phyloP scores from a whole-genome alignment of 2,888 invertebrate species.

The Epirrhoe tristata region DNA sequence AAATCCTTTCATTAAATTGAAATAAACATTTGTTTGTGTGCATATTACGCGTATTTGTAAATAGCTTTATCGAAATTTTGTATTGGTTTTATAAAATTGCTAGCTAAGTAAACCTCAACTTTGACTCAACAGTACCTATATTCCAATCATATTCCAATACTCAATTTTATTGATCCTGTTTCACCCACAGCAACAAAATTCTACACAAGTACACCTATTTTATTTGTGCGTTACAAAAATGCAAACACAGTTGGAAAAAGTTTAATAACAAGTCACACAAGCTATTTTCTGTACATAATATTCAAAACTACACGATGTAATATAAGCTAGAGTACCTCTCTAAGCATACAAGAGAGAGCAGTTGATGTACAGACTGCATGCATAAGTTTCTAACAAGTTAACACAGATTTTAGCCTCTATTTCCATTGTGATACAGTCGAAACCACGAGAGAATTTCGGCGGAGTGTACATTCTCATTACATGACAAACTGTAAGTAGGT shows the following conservation, averaged over 20 bases:
- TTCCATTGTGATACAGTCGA: background rate
- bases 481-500: slow-evolving; percentile 35
- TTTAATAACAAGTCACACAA: background rate
- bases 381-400: slow-evolving; percentile 9
- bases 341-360: slow-evolving; percentile 16
- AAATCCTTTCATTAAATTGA: slow-evolving; percentile 55
- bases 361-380: slow-evolving; percentile 21
- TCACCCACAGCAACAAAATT: too few species aligned
- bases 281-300: slow-evolving; percentile 8
- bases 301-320: slow-evolving; percentile 18
- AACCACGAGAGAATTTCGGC: slow-evolving; percentile 1
- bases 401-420: slow-evolving; percentile 20
- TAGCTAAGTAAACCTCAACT: background rate
- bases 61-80: background rate
- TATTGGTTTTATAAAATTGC: background rate
- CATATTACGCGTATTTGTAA: slow-evolving; percentile 29
- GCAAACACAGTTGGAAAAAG: too few species aligned
- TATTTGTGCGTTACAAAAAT: too few species aligned
- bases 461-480: slow-evolving; percentile 24
- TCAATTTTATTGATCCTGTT: too few species aligned
- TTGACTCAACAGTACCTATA: background rate
- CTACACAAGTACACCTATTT: too few species aligned
- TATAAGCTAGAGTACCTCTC: slow-evolving; percentile 16
- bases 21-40: slow-evolving; percentile 43
- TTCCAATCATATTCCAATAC: too few species aligned